Evolutionary conservation across 2,113 vertebrate genomes (phyloP).

Genomic region (Aviceda subcristata): DNA sequence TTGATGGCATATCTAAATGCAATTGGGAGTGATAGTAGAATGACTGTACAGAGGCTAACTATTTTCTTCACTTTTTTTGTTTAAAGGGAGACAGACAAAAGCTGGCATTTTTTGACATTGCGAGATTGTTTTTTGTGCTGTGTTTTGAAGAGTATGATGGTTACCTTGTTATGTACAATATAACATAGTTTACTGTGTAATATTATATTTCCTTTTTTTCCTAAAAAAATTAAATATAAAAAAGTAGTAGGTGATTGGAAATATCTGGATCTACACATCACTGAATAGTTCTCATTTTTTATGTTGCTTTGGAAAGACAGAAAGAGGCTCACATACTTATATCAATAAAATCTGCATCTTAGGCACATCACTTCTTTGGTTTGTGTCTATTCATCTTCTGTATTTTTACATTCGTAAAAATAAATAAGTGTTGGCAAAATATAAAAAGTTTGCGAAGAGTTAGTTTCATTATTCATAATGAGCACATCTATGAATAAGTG

Average conservation of each 20-base stretch:
- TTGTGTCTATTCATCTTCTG: background rate
- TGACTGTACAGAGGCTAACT: background rate
- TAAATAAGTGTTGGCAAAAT: background rate
- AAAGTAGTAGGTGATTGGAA: background rate
- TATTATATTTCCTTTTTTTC: background rate
- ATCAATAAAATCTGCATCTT: background rate
- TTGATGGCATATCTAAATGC: background rate
- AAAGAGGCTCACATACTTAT: background rate
- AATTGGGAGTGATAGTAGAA: background rate
- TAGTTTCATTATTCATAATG: background rate
- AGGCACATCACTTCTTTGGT: background rate
- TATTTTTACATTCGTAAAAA: background rate
- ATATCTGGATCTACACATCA: background rate
- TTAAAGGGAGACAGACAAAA: background rate
- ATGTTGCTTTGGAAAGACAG: background rate
- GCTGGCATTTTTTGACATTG: background rate
- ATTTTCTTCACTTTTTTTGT: background rate
- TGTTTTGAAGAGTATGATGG: background rate
- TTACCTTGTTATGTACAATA: background rate
- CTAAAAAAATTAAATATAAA: background rate
- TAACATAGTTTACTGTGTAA: background rate
- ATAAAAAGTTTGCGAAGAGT: background rate
- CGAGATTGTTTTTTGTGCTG: background rate
- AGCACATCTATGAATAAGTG: background rate
- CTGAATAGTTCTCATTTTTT: background rate